A percentile compares a stretch with the other conserved stretches of the same genome.
Conservation (phyloP, 2,797 vertebrate genomes). For the Gallinago solitaria region DNA sequence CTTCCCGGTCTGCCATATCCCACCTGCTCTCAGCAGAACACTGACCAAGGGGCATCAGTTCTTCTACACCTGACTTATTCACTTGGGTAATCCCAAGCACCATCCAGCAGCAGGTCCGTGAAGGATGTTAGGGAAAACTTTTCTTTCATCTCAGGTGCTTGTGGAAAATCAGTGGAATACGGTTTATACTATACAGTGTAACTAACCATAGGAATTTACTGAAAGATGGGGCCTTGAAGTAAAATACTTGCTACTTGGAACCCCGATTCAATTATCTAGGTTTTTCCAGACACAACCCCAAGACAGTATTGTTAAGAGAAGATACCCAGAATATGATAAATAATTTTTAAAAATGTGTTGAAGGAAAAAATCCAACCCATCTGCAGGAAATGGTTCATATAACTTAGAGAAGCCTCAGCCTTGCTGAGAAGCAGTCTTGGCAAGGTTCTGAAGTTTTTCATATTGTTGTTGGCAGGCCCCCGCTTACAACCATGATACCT, state of each 20-base stretch:
- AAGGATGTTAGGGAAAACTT: neutral
- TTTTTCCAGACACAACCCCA: neutral
- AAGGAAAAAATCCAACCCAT: neutral
- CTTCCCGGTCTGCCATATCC: neutral
- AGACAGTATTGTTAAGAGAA: neutral
- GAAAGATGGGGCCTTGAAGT: neutral
- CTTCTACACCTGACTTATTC: neutral
- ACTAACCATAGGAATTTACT: neutral
- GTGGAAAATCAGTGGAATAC: neutral
- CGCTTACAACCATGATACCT: neutral
- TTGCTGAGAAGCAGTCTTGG: conserved; percentile 48
- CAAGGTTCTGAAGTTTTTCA: conserved; percentile 24
- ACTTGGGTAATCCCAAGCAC: neutral
- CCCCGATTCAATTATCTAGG: neutral
- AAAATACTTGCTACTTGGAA: neutral
- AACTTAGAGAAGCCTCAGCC: conserved; percentile 50
- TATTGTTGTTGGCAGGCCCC: conserved; percentile 30
- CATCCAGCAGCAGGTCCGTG: neutral
- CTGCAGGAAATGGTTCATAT: conserved; percentile 33
- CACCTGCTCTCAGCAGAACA: neutral
- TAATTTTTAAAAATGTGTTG: conserved; percentile 15
- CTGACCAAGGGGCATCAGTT: neutral
- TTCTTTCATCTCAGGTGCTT: neutral
- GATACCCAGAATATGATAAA: neutral
- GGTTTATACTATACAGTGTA: neutral